phyloP scores from a whole-genome alignment of 2,113 vertebrate genomes.

The Pseudopipra pipra region DNA sequence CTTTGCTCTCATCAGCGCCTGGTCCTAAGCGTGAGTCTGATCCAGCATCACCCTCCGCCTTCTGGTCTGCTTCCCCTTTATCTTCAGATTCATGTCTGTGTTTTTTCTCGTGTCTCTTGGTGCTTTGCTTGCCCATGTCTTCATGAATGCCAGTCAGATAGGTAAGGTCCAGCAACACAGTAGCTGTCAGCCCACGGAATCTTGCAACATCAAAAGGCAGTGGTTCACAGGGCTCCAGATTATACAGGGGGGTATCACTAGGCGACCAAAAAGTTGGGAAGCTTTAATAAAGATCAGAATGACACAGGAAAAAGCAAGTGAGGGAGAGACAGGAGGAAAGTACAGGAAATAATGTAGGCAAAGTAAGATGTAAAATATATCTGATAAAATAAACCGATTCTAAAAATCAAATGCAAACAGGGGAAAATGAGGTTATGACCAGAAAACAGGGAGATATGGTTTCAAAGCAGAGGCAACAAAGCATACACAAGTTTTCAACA shows the following conservation, averaged over 20 bases:
- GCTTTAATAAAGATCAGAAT: slow-evolving; percentile 94
- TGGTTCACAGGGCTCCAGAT: slow-evolving; percentile 97
- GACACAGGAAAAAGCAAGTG: slow-evolving; percentile 88
- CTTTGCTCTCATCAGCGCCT: slow-evolving; percentile 85
- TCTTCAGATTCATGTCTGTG: slow-evolving; percentile 85
- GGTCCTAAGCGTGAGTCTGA: slow-evolving; percentile 79
- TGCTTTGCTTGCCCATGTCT: slow-evolving; percentile 82
- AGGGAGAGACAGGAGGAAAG: slow-evolving; percentile 85
- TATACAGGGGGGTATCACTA: slow-evolving; percentile 99
- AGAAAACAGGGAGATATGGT: slow-evolving; percentile 56
- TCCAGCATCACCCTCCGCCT: slow-evolving; percentile 66
- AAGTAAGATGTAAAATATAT: slow-evolving; percentile 64
- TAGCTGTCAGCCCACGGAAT: slow-evolving; percentile 92
- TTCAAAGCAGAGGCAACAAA: slow-evolving; percentile 55
- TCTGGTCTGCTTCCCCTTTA: slow-evolving; percentile 78
- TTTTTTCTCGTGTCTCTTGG: slow-evolving; percentile 89
- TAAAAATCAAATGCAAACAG: slow-evolving; percentile 65
- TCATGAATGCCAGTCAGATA: slow-evolving; percentile 95
- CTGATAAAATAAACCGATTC: slow-evolving; percentile 52
- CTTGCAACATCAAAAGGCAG: slow-evolving; percentile 93
- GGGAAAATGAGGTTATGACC: slow-evolving; percentile 62
- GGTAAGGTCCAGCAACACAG: slow-evolving; percentile 94
- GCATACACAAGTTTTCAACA: slow-evolving; percentile 7
- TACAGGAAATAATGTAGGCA: slow-evolving; percentile 82
- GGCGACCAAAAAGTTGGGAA: slow-evolving; percentile 99